These are phyloP conservation scores for Nasonia oneida DNA, from an alignment of 2,888 invertebrate genomes.

Conservation along the genomic window DNA sequence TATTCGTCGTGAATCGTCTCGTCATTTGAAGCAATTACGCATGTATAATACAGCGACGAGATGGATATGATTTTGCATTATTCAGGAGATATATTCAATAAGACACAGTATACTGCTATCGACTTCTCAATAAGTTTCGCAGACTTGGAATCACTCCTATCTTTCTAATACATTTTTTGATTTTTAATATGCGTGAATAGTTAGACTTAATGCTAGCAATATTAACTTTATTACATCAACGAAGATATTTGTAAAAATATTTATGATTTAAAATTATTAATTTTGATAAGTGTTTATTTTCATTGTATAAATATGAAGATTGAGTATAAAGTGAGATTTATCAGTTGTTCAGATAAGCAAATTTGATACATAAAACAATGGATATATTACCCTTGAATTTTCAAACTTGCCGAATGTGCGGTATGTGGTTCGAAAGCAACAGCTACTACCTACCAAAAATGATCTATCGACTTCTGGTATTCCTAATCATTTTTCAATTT, in stretches of 20 bases:
- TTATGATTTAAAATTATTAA: too few relatives aligned
- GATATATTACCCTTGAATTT: conserved; percentile 57
- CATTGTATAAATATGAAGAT: too few relatives aligned
- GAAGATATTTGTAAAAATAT: too few relatives aligned
- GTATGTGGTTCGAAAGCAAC: conserved; percentile 51
- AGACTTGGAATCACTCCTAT: neutral
- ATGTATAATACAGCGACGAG: conserved; percentile 32
- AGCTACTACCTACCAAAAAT: conserved; percentile 31
- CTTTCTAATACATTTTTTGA: neutral
- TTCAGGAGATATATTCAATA: conserved; percentile 6
- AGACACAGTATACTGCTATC: neutral
- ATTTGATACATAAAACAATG: conserved; percentile 38
- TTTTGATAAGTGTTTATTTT: too few relatives aligned
- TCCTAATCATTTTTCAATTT: conserved; percentile 42
- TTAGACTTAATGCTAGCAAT: neutral
- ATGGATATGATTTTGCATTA: neutral
- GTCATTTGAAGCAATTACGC: conserved; percentile 29
- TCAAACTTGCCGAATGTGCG: conserved; percentile 35
- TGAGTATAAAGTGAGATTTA: neutral
- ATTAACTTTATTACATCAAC: too few relatives aligned
- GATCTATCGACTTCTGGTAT: conserved; percentile 20
- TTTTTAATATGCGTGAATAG: neutral
- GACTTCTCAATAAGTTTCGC: neutral
- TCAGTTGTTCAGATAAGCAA: neutral
- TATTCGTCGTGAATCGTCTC: conserved; percentile 14